Conservation (phyloP, 2,113 vertebrate genomes). For the Melanerpes formicivorus region DNA sequence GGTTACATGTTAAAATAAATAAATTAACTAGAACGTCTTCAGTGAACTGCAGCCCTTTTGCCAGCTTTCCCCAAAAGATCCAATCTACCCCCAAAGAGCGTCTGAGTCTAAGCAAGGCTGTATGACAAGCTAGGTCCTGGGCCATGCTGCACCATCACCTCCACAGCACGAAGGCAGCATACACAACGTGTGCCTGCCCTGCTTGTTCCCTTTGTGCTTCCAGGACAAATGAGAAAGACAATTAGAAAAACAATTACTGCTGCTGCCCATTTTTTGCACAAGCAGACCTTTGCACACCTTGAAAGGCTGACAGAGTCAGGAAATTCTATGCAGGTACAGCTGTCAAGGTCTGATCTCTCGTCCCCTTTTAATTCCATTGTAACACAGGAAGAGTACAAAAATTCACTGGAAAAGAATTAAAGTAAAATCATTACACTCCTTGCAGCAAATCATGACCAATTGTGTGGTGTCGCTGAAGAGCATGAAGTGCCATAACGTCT, state of each 20-base stretch:
- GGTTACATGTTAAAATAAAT: neutral
- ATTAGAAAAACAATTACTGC: neutral
- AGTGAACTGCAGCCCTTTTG: neutral
- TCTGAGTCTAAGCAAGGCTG: conserved; percentile 4
- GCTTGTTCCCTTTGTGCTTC: neutral
- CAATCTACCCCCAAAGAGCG: neutral
- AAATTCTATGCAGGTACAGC: neutral
- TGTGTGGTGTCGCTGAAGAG: conserved; percentile 10
- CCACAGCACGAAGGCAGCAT: neutral
- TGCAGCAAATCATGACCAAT: conserved; percentile 23
- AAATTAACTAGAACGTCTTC: neutral
- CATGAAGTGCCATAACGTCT: neutral
- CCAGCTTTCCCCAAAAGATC: neutral
- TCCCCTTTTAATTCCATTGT: neutral
- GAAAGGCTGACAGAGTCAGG: neutral
- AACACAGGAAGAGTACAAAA: conserved; percentile 6
- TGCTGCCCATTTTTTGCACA: neutral
- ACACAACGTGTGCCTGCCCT: neutral
- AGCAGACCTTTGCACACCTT: neutral
- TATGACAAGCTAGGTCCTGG: neutral
- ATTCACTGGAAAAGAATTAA: conserved; percentile 32
- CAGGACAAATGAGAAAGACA: neutral
- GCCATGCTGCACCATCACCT: too few species aligned
- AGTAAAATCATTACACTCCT: conserved; percentile 39
- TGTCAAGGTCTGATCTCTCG: conserved; percentile 30